Evolutionary conservation across 2,797 vertebrate species (phyloP).

Genomic region (Manis javanica): DNA sequence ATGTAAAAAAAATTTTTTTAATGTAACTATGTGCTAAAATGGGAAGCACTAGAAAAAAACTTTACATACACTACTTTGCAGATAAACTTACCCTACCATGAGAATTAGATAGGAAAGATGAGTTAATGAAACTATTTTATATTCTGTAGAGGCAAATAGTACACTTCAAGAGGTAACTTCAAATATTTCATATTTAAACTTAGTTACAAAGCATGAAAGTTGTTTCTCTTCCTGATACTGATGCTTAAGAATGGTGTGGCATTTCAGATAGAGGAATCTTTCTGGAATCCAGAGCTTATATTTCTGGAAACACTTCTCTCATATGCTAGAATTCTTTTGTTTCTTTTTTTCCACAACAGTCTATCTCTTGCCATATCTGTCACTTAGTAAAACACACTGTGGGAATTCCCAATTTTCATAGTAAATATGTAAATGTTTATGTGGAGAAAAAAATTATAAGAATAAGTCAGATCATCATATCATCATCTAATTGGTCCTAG

Average conservation of each 20-base stretch:
- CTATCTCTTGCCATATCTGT: neutral
- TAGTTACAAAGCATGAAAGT: slow-evolving; percentile 8
- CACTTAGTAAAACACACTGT: neutral
- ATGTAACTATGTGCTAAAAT: slow-evolving; percentile 11
- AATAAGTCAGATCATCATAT: neutral
- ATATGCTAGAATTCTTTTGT: neutral
- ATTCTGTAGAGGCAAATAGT: neutral
- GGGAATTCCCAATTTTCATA: neutral
- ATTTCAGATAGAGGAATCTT: neutral
- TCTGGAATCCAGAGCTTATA: neutral
- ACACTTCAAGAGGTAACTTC: slow-evolving; percentile 13
- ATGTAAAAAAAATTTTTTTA: neutral
- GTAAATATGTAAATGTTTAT: neutral
- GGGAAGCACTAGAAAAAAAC: neutral
- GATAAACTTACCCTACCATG: neutral
- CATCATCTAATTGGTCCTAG: neutral
- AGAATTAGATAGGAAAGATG: neutral
- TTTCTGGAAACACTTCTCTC: slow-evolving; percentile 1
- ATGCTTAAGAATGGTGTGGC: neutral
- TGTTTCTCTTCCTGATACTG: neutral
- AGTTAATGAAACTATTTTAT: neutral
- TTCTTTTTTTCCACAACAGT: neutral
- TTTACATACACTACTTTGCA: neutral
- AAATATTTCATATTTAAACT: slow-evolving; percentile 36
- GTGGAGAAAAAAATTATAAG: neutral